A percentile compares a stretch with the other conserved stretches of the same genome.
phyloP scores from a whole-genome alignment of 37 sponge, comb jelly and placozoan genomes.

The Amphimedon queenslandica region DNA sequence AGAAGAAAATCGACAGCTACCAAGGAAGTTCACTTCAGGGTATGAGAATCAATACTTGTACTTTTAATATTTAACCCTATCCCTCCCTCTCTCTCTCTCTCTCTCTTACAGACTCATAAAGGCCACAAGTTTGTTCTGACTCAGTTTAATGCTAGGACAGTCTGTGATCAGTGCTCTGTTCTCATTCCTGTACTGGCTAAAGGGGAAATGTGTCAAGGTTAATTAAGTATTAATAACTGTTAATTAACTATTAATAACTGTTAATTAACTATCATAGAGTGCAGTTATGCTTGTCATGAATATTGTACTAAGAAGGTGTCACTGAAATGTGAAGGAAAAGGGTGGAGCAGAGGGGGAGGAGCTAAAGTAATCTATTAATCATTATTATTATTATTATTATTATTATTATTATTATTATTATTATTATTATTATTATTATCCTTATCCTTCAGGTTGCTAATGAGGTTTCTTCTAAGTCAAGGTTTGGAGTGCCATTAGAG shows the following conservation, averaged over 20 bases:
- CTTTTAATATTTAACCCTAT: not conserved
- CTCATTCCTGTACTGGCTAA: conserved; percentile 64
- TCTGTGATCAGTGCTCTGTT: conserved; percentile 75
- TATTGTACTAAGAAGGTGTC: conserved; percentile 50
- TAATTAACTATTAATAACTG: not conserved
- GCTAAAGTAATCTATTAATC: not conserved
- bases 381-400: not conserved
- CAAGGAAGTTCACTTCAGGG: too few relatives aligned
- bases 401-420: not conserved
- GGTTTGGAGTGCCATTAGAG: conserved; percentile 64
- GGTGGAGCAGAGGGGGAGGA: not conserved
- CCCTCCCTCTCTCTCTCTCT: not conserved
- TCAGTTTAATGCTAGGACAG: conserved; percentile 73
- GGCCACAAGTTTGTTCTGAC: conserved; percentile 67
- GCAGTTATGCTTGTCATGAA: conserved; percentile 71
- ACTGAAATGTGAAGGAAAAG: conserved; percentile 61
- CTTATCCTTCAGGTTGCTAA: conserved; percentile 1
- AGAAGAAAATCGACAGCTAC: too few relatives aligned
- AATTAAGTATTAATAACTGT: not conserved
- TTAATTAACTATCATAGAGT: conserved; percentile 19
- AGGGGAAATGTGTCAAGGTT: conserved; percentile 79
- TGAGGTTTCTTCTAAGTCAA: conserved; percentile 7
- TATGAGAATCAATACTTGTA: not conserved
- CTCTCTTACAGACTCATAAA: conserved; percentile 39
- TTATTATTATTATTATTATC: not conserved